Percentiles rank a stretch among this genome's conserved stretches.
phyloP scores from a whole-genome alignment of 2,797 vertebrate species.

The Potorous gilbertii region DNA sequence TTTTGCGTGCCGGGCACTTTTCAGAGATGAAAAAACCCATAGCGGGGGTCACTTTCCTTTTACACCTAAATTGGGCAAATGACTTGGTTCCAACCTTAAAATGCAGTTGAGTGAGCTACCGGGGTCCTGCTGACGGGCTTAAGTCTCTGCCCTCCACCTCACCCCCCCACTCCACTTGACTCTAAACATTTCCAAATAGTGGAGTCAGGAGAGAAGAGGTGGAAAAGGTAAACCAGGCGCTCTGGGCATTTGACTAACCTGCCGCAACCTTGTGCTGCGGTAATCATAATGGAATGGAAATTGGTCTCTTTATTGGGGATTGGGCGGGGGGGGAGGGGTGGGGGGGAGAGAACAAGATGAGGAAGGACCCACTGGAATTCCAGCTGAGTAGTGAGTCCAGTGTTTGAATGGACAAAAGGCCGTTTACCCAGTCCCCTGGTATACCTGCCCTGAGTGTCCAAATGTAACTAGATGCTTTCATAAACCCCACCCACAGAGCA shows the following conservation, averaged over 20 bases:
- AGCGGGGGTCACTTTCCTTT: slow-evolving; percentile 38
- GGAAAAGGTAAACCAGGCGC: slow-evolving; percentile 43
- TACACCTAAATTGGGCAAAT: slow-evolving; percentile 36
- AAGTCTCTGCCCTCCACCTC: not conserved
- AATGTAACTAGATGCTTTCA: slow-evolving; percentile 84
- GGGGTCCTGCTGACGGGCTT: slow-evolving; percentile 48
- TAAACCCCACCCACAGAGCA: slow-evolving; percentile 85
- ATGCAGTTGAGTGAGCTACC: slow-evolving; percentile 9
- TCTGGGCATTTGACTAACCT: slow-evolving; percentile 68
- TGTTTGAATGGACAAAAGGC: slow-evolving; percentile 83
- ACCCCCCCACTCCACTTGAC: not conserved
- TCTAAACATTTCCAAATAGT: slow-evolving; percentile 65
- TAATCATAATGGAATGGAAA: slow-evolving; percentile 71
- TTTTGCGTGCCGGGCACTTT: slow-evolving; percentile 53
- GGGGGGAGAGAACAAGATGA: not conserved
- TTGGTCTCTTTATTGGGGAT: slow-evolving; percentile 65
- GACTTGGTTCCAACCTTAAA: slow-evolving; percentile 28
- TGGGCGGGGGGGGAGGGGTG: slow-evolving; percentile 47
- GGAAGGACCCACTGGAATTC: slow-evolving; percentile 73
- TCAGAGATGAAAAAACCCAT: slow-evolving; percentile 35
- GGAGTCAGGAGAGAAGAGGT: slow-evolving; percentile 41
- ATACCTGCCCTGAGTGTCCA: slow-evolving; percentile 85
- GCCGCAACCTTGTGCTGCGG: slow-evolving; percentile 63
- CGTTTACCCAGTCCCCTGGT: slow-evolving; percentile 81
- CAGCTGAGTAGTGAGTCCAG: slow-evolving; percentile 82